These are phyloP conservation scores for Calephelis virginiensis DNA, from an alignment of 1,140 invertebrate species.

Conservation along the genomic window DNA sequence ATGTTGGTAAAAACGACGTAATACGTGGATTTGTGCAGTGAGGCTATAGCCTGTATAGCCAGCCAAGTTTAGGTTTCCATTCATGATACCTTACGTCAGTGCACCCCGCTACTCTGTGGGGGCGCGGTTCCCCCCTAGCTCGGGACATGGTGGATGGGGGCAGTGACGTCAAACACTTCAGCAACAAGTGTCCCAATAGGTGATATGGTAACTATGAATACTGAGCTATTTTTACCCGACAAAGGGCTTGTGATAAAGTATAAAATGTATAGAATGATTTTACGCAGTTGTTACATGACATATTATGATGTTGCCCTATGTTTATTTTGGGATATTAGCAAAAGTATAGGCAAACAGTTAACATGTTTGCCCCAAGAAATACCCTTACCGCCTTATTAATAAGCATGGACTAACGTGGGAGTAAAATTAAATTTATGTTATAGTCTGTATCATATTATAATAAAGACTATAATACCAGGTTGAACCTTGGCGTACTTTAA, in stretches of 20 bases:
- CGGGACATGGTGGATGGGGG: constrained; percentile 39
- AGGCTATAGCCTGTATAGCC: constrained; percentile 21
- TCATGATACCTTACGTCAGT: constrained; percentile 72
- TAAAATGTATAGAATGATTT: background rate
- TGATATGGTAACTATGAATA: constrained; percentile 54
- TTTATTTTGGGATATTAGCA: too few species aligned
- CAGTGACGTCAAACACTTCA: constrained; percentile 65
- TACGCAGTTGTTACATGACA: background rate
- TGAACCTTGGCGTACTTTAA: too few species aligned
- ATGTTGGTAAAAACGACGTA: constrained; percentile 28
- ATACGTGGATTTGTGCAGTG: constrained; percentile 29
- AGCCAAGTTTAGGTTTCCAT: constrained; percentile 48
- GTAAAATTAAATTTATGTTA: too few species aligned
- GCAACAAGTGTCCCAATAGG: constrained; percentile 70
- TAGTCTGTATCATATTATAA: too few species aligned
- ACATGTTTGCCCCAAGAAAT: too few species aligned
- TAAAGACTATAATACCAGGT: too few species aligned
- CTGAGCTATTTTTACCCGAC: constrained; percentile 62
- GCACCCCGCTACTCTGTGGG: constrained; percentile 40
- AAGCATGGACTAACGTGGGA: too few species aligned
- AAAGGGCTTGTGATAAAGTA: constrained; percentile 34
- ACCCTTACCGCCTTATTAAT: too few species aligned
- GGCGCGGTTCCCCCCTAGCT: constrained; percentile 43
- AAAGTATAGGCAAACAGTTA: too few species aligned
- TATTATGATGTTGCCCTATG: too few species aligned